phyloP scores from a whole-genome alignment of 1,140 invertebrate genomes.

The Zaprionus ghesquierei region DNA sequence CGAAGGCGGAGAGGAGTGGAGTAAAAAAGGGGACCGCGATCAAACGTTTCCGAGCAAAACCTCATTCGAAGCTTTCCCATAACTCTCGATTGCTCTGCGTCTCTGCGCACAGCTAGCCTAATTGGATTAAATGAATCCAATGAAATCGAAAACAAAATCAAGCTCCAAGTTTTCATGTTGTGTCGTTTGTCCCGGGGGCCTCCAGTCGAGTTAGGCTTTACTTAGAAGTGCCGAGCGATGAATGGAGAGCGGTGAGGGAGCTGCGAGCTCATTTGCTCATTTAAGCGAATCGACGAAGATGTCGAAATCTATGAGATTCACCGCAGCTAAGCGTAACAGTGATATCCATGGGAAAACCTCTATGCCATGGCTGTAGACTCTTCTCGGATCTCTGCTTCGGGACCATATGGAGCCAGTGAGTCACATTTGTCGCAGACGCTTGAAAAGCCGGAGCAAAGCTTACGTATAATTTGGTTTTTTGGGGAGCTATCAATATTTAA shows the following conservation, averaged over 20 bases:
- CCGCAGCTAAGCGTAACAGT: constrained; percentile 46
- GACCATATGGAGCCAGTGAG: constrained; percentile 27
- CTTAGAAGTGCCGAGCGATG: constrained; percentile 53
- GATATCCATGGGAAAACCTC: constrained; percentile 75
- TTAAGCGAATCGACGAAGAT: constrained; percentile 61
- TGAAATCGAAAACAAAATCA: constrained; percentile 74
- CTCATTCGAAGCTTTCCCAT: constrained; percentile 69
- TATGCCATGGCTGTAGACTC: neutral
- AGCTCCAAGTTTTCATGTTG: constrained; percentile 35
- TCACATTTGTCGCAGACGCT: constrained; percentile 5
- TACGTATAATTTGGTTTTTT: constrained; percentile 3
- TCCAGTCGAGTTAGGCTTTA: constrained; percentile 44
- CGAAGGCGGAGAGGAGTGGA: neutral
- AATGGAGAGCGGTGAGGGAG: neutral
- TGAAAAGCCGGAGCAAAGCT: neutral
- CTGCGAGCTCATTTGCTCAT: constrained; percentile 58
- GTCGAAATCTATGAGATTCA: constrained; percentile 69
- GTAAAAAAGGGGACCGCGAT: neutral
- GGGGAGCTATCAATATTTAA: constrained; percentile 42
- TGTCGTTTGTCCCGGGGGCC: constrained; percentile 16
- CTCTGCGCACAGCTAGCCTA: constrained; percentile 54
- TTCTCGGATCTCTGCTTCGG: constrained; percentile 5
- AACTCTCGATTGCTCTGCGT: constrained; percentile 49
- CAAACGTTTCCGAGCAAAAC: constrained; percentile 13
- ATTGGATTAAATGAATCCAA: constrained; percentile 73